phyloP scores from a whole-genome alignment of 2,113 vertebrate genomes.

The Nestor notabilis region DNA sequence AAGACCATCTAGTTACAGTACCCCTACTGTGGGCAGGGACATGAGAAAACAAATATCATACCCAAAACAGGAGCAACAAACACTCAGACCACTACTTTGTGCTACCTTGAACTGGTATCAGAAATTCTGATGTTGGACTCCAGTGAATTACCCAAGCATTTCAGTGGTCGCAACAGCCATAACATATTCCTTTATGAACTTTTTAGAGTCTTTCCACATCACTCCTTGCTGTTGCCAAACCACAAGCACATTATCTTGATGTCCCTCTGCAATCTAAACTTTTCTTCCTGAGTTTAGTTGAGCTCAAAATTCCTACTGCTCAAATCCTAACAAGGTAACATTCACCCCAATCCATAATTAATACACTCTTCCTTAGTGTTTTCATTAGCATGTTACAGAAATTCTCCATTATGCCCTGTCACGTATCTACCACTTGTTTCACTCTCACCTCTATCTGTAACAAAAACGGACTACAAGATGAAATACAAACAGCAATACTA shows the following conservation, averaged over 20 bases:
- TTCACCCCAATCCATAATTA: not conserved
- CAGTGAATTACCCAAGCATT: not conserved
- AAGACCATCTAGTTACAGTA: not conserved
- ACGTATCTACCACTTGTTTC: not conserved
- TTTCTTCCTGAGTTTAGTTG: not conserved
- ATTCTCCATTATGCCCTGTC: no score
- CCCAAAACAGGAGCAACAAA: not conserved
- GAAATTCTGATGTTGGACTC: not conserved
- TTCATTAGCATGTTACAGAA: not conserved
- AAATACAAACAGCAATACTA: not conserved
- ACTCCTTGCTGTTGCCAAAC: not conserved
- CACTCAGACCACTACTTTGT: not conserved
- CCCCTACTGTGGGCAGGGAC: not conserved
- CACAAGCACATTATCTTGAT: rapidly evolving
- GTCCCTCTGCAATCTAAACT: not conserved
- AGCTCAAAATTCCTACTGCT: not conserved
- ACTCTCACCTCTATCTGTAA: not conserved
- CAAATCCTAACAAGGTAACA: not conserved
- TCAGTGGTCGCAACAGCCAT: not conserved
- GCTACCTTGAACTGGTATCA: not conserved
- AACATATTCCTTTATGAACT: not conserved
- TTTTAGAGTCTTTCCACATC: not conserved
- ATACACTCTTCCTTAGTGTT: rapidly evolving
- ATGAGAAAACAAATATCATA: not conserved
- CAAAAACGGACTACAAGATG: not conserved